phyloP scores from a whole-genome alignment of 2,888 invertebrate genomes.

The Parthenolecanium corni region DNA sequence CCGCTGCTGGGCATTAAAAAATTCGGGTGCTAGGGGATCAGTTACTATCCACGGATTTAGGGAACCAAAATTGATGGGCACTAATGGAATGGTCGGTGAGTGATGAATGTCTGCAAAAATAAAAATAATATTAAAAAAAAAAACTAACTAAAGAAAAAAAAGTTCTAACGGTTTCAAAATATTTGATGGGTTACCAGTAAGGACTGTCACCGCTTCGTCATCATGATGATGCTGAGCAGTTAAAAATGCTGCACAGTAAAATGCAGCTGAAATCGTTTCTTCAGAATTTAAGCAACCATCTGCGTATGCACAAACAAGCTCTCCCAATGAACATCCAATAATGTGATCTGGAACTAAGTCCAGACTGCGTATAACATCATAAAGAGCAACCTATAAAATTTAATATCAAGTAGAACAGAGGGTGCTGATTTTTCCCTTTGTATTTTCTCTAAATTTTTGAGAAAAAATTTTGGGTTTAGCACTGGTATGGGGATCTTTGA shows the following conservation, averaged over 20 bases:
- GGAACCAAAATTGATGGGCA: neutral
- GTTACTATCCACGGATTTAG: neutral
- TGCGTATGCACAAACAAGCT: constrained; percentile 1
- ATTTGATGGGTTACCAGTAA: neutral
- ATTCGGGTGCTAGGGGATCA: neutral
- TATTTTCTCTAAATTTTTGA: too few relatives aligned
- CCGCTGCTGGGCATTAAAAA: neutral
- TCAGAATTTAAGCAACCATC: constrained; percentile 7
- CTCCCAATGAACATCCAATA: constrained; percentile 14
- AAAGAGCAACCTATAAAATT: constrained; percentile 1
- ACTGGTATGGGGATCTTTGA: too few relatives aligned
- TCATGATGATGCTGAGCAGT: neutral
- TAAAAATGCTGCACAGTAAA: constrained; percentile 1
- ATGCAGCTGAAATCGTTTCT: neutral
- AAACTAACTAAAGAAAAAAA: too few relatives aligned
- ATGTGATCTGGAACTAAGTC: constrained; percentile 3
- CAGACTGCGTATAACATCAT: neutral
- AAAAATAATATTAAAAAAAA: too few relatives aligned
- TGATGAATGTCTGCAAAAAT: too few relatives aligned
- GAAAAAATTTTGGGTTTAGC: too few relatives aligned
- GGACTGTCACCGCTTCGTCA: neutral
- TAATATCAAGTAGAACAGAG: too few relatives aligned
- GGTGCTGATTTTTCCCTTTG: too few relatives aligned
- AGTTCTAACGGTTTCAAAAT: too few relatives aligned
- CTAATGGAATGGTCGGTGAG: too few relatives aligned